phyloP scores from a whole-genome alignment of 2,797 vertebrate genomes.

The Pyrocephalus nanus region DNA sequence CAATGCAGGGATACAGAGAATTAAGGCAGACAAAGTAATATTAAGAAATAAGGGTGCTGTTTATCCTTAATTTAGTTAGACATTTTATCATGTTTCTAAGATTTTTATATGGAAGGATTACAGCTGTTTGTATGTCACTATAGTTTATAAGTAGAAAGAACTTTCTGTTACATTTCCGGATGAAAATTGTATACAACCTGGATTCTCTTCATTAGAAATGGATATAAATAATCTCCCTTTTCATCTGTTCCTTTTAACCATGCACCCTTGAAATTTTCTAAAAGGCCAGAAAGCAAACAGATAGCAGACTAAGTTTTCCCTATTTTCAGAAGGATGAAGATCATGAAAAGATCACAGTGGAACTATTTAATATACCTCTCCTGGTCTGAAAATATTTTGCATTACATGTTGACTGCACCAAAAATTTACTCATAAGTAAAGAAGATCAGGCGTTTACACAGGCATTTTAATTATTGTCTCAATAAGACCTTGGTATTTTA shows the following conservation, averaged over 20 bases:
- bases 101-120: background rate
- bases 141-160: background rate
- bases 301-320: background rate
- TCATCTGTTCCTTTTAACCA: background rate
- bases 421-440: background rate
- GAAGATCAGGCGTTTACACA: background rate
- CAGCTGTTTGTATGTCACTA: background rate
- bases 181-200: background rate
- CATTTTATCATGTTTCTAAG: background rate
- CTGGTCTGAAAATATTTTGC: background rate
- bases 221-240: background rate
- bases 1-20: background rate
- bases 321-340: background rate
- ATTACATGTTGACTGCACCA: background rate
- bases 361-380: background rate
- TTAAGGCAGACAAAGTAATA: background rate
- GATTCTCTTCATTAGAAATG: background rate
- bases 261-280: background rate
- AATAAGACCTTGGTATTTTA: background rate
- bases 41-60: background rate
- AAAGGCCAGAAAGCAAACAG: background rate
- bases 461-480: background rate
- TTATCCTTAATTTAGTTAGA: background rate
- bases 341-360: background rate
- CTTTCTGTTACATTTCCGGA: background rate